These are phyloP conservation scores for Nemapogon koenigi DNA, from an alignment of 2,888 invertebrate species.

Conservation along the genomic window DNA sequence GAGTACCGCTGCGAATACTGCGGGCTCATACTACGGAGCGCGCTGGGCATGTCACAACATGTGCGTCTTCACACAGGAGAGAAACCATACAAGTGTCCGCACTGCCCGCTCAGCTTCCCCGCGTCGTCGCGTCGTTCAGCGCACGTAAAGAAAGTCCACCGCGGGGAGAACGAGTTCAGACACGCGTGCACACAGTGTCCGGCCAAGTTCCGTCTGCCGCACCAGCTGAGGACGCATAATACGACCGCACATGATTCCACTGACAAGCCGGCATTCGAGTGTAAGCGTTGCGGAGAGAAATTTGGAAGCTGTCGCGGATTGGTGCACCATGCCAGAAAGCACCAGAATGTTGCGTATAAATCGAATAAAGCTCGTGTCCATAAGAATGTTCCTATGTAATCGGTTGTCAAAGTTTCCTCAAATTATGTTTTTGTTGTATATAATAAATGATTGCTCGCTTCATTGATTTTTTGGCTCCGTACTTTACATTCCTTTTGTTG, in stretches of 20 bases:
- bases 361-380: too few relatives aligned
- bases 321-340: constrained; percentile 34
- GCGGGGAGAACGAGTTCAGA: constrained; percentile 24
- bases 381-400: too few relatives aligned
- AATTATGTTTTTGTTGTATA: too few relatives aligned
- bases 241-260: constrained; percentile 25
- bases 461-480: too few relatives aligned
- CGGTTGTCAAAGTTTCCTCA: too few relatives aligned
- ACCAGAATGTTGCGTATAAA: too few relatives aligned
- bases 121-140: constrained; percentile 45
- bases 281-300: constrained; percentile 31
- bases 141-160: constrained; percentile 37
- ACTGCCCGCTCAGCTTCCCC: constrained; percentile 39
- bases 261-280: constrained; percentile 26
- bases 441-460: too few relatives aligned
- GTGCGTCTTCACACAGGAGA: constrained; percentile 47
- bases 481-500: too few relatives aligned
- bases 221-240: constrained; percentile 34
- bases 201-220: constrained; percentile 36
- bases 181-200: constrained; percentile 37
- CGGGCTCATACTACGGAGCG: constrained; percentile 31
- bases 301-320: constrained; percentile 36
- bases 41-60: constrained; percentile 40
- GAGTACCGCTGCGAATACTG: constrained; percentile 35
- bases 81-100: constrained; percentile 35